Evolutionary conservation across 2,113 vertebrate species (phyloP).

Genomic region (Miniopterus natalensis): DNA sequence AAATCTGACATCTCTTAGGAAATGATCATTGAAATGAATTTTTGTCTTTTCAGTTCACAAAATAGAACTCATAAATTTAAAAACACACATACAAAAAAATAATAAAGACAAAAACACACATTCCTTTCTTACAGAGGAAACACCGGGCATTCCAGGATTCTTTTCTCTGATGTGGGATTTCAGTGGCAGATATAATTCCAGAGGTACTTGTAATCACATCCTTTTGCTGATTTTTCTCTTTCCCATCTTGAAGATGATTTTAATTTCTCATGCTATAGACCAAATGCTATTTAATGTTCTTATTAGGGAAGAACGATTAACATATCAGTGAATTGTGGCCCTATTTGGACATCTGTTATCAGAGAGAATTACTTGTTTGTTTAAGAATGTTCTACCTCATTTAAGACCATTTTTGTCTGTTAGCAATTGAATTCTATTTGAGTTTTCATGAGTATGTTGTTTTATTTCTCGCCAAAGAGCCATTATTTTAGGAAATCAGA

Average conservation of each 20-base stretch:
- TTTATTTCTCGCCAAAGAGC: conserved; percentile 66
- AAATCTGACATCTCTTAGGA: conserved; percentile 41
- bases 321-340: conserved; percentile 22
- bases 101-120: not conserved
- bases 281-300: conserved; percentile 59
- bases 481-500: conserved; percentile 70
- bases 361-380: conserved; percentile 67
- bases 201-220: conserved; percentile 55
- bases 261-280: conserved; percentile 39
- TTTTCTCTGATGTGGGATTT: conserved; percentile 51
- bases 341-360: conserved; percentile 59
- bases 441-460: conserved; percentile 65
- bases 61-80: not conserved
- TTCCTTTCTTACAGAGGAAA: not conserved
- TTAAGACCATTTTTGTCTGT: conserved; percentile 73
- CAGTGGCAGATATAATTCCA: conserved; percentile 31
- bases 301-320: conserved; percentile 71
- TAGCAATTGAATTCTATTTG: conserved; percentile 70
- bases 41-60: conserved; percentile 35
- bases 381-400: conserved; percentile 72
- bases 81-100: not conserved
- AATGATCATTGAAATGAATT: conserved; percentile 48
- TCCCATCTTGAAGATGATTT: conserved; percentile 49
- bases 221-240: conserved; percentile 54
- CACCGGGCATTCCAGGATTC: conserved; percentile 38